Evolutionary conservation across 2,113 vertebrate species (phyloP).

Genomic region (Hirundichthys speculiger): DNA sequence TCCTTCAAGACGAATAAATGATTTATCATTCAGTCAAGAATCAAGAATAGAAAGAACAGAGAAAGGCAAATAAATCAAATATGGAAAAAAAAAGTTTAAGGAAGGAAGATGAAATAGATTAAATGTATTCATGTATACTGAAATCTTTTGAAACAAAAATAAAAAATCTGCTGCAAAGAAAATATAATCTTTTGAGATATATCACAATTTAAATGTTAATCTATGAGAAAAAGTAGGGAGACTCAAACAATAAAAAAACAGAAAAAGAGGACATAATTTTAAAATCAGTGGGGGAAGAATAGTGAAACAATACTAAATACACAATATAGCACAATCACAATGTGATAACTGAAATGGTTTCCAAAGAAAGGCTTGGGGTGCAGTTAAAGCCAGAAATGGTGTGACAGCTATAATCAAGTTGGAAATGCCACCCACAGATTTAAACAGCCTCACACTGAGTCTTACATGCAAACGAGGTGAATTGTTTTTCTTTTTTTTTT

Average conservation of each 20-base stretch:
- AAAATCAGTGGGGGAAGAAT: neutral
- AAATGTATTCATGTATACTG: constrained; percentile 11
- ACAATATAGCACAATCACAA: neutral
- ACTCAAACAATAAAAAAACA: neutral
- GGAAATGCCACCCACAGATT: constrained; percentile 12
- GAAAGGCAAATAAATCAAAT: constrained; percentile 2
- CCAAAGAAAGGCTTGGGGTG: constrained; percentile 3
- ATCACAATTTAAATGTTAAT: constrained; percentile 4
- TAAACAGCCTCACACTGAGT: constrained; percentile 19
- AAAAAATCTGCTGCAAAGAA: too few relatives aligned
- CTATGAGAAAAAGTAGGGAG: neutral
- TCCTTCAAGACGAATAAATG: constrained; percentile 61
- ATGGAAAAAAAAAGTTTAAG: constrained; percentile 21
- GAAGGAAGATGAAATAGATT: constrained; percentile 23
- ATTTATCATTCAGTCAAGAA: constrained; percentile 63
- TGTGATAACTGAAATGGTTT: constrained; percentile 15
- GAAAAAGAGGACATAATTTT: neutral
- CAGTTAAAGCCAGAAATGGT: neutral
- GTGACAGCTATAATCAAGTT: constrained; percentile 27
- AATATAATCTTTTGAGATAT: neutral
- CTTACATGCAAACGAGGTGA: constrained; percentile 7
- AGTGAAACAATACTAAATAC: neutral
- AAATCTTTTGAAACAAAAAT: too few relatives aligned
- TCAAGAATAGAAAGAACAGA: constrained; percentile 38
- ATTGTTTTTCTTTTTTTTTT: constrained; percentile 17